A percentile compares a stretch with the other conserved stretches of the same genome.
Conservation (phyloP, 2,113 vertebrate species). For the Drymodes brunneopygia region DNA sequence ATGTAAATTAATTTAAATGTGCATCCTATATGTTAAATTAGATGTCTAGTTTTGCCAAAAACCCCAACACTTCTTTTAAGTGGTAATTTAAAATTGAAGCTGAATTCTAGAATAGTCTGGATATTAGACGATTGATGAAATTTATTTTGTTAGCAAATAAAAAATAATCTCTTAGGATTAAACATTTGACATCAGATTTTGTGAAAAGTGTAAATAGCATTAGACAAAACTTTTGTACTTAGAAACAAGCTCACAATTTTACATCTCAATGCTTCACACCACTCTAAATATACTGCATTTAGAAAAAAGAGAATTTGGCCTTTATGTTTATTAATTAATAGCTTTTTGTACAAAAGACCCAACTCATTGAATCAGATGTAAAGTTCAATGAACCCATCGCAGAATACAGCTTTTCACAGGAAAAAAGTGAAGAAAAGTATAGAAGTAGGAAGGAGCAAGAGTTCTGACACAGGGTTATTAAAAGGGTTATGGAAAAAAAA, state of each 20-base stretch:
- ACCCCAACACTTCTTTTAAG: background rate
- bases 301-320: background rate
- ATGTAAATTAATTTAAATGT: background rate
- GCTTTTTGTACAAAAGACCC: background rate
- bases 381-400: background rate
- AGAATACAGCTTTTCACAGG: background rate
- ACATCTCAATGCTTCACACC: background rate
- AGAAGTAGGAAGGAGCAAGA: background rate
- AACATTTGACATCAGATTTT: background rate
- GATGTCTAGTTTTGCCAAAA: background rate
- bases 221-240: background rate
- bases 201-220: background rate
- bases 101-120: background rate
- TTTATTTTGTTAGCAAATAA: background rate
- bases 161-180: background rate
- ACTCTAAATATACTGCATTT: background rate
- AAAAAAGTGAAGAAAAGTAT: background rate
- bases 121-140: background rate
- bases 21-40: background rate
- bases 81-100: background rate
- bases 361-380: background rate
- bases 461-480: background rate
- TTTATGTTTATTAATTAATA: background rate
- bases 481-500: background rate
- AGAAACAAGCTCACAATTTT: background rate